Evolutionary conservation across 2,797 vertebrate genomes (phyloP), one percentile per base, ranked within the genome.

Genomic region (Capromys pilorides): DNA sequence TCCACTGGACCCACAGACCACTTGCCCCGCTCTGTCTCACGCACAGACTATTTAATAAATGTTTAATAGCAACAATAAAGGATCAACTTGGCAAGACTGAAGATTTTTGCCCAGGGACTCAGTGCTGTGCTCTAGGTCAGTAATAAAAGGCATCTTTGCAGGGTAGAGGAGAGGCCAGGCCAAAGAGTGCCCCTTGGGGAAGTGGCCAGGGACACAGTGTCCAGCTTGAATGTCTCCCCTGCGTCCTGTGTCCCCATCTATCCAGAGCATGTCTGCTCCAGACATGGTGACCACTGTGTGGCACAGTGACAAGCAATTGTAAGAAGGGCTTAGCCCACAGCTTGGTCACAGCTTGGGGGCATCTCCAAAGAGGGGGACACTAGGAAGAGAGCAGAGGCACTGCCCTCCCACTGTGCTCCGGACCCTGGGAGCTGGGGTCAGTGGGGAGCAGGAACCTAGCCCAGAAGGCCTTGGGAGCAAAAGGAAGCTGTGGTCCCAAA

Each of bases 11-110:
- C 92, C 11, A 1, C 2, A 8, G 41, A 0, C 87, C 2, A 6
- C 10, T 13, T 22, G 66, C 39, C 18, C 1, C 1, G 86, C 86
- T 39, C 14, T 33, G 49, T 80, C 93, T 33, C 81, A 1, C 5
- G 31, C 9, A 0, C 41, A 0, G 57, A 85, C 87, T 57, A 80
- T 94, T 96, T 96, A 96, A 94, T 95, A 96, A 87, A 94, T 93
- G 95, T 95, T 93, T 96, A 96, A 97, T 91, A 14, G 66, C 93
- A 66, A 82, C 91, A 79, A 71, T 95, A 95, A 96, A 92, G 87
- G 89, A 79, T 39, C 61, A 19, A 41, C 86, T 59, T 66, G 75
- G 79, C 95, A 49, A 22, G 22, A 57, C 49, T n/a, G 83, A 45
- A 92, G 89, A 91, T 83, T 49, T 92, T 83, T 87, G 64, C 59